Evolutionary conservation across 2,113 vertebrate genomes (phyloP), one percentile per base, ranked within the genome.

Genomic region (Carassius auratus): DNA sequence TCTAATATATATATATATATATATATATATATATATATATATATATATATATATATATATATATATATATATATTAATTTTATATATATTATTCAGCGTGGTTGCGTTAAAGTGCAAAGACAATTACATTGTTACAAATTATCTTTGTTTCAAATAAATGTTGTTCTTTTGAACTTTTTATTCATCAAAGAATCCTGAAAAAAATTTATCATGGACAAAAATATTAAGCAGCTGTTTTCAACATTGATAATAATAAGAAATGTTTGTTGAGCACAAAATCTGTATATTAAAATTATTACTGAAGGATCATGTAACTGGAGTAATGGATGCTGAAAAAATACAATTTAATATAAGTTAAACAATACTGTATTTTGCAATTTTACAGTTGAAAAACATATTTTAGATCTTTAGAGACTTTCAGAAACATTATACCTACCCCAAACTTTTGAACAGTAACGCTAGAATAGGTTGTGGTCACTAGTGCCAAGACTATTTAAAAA

Each of bases 401-500:
- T 8, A 30, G 30, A 30, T 30, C 30, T 30, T 30, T 30, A 30
- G 30, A 36, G 30, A 42, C 38, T 73, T 45, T 9, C 38, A 36
- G 42, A 74, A n/a, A 6, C 17, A 6, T 50, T 3, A 4, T 78
- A 78, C 76, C 19, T 21, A 61, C 12, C 5, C 21, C 5, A 42
- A 6, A 42, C 10, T 12, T 42, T 76, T 76, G 26, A 76, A 76
- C 13, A 42, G 42, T 33, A 76, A 76, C 23, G 10, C 48, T 55
- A 59, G 13, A 55, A 30, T 8, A 69, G 4, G 19, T 61, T 82
- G 55, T 55, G 79, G 74, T 82, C 80, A 82, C 26, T 82, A 55
- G 62, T 88, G 87, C 87, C 84, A 88, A 83, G 80, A 38, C 30
- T 30, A 50, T 45, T 36, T 55, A 62, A 55, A 80, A 57, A 48